A percentile compares a stretch with the other conserved stretches of the same genome.
phyloP scores from a whole-genome alignment of 2,113 vertebrate genomes.

The Trinectes maculatus region DNA sequence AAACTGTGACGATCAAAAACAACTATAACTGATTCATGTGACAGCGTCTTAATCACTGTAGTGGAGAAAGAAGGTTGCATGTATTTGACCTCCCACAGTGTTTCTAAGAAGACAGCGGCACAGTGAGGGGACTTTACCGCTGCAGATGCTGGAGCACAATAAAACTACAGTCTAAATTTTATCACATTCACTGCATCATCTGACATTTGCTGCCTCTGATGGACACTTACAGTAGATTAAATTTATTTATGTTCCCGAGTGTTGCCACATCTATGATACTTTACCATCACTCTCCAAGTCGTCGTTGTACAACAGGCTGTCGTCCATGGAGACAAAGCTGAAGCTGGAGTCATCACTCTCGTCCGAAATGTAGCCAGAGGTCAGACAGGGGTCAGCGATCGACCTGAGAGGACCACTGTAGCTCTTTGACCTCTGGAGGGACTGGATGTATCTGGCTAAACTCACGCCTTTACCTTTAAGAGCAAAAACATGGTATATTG shows the following conservation, averaged over 20 bases:
- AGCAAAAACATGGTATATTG: neutral
- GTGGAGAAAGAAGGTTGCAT: no score
- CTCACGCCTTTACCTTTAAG: slow-evolving; percentile 82
- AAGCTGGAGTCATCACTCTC: slow-evolving; percentile 86
- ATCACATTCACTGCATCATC: neutral
- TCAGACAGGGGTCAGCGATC: slow-evolving; percentile 70
- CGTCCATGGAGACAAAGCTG: slow-evolving; percentile 78
- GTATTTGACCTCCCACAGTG: neutral
- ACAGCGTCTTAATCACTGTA: no score
- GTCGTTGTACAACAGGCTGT: slow-evolving; percentile 82
- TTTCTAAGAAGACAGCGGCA: neutral
- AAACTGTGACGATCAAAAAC: neutral
- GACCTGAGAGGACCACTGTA: slow-evolving; percentile 57
- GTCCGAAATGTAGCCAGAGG: slow-evolving; percentile 82
- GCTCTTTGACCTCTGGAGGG: slow-evolving; percentile 82
- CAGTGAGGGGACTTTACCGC: neutral
- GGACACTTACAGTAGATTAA: neutral
- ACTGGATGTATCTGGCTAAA: slow-evolving; percentile 86
- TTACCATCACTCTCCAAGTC: slow-evolving; percentile 92
- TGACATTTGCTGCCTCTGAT: neutral
- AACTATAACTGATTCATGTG: neutral
- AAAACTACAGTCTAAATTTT: neutral
- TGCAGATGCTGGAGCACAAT: neutral
- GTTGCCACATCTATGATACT: neutral
- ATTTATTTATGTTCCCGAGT: neutral